A percentile compares a stretch with the other conserved stretches of the same genome.
These are phyloP conservation scores for Limnephilus marmoratus DNA, from an alignment of 2,888 invertebrate genomes.

Conservation along the genomic window DNA sequence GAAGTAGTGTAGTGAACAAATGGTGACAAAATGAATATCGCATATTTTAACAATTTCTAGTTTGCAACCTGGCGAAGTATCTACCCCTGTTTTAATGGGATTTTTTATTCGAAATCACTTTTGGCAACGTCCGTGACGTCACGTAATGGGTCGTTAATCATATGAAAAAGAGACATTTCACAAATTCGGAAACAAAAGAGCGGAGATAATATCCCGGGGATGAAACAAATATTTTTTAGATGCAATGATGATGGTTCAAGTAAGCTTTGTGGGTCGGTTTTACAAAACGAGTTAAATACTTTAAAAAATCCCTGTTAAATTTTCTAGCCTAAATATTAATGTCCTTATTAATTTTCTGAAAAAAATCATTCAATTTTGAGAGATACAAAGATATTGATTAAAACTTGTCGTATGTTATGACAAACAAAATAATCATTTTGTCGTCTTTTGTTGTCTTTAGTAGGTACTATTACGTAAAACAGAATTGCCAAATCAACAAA, in stretches of 20 bases:
- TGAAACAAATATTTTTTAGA: constrained; percentile 38
- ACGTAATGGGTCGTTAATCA: constrained; percentile 42
- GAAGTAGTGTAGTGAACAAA: too few relatives aligned
- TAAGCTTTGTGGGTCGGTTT: background rate
- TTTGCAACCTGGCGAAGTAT: background rate
- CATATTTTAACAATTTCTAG: background rate
- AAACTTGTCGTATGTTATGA: too few relatives aligned
- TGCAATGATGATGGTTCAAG: constrained; percentile 24
- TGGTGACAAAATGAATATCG: too few relatives aligned
- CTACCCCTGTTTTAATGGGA: background rate
- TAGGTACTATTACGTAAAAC: too few relatives aligned
- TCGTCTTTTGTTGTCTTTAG: too few relatives aligned
- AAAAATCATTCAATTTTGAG: too few relatives aligned
- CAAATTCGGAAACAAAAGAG: constrained; percentile 40
- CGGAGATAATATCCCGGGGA: constrained; percentile 37
- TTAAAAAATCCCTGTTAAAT: too few relatives aligned
- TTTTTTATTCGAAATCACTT: constrained; percentile 35
- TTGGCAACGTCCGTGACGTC: constrained; percentile 16
- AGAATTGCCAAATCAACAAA: too few relatives aligned
- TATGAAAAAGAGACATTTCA: constrained; percentile 44
- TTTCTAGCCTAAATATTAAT: too few relatives aligned
- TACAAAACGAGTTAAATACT: background rate
- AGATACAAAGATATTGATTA: too few relatives aligned
- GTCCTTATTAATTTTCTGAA: too few relatives aligned
- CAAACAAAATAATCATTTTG: too few relatives aligned